Conservation (phyloP, 2,888 invertebrate species). For the Callinectes sapidus region DNA sequence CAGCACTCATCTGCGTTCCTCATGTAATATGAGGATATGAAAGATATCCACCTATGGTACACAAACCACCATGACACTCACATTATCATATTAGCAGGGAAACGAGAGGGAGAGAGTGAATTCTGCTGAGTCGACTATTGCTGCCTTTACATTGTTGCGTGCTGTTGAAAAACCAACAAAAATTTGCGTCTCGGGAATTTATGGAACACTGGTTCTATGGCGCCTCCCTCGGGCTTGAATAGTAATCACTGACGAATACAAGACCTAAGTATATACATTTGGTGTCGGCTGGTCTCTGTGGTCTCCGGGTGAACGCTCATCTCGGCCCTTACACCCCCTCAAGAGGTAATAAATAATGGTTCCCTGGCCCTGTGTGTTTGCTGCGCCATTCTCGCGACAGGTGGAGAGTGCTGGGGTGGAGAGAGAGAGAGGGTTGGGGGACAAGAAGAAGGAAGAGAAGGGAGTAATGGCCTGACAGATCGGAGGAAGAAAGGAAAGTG, state of each 20-base stretch:
- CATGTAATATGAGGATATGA: background rate
- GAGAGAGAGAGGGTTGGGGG: background rate
- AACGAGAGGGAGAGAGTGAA: background rate
- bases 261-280: background rate
- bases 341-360: background rate
- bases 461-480: background rate
- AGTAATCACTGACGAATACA: background rate
- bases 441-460: background rate
- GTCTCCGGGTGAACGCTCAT: background rate
- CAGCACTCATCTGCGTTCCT: background rate
- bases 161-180: background rate
- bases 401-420: background rate
- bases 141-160: background rate
- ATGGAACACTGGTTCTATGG: constrained; percentile 6
- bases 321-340: background rate
- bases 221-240: background rate
- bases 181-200: background rate
- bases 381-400: background rate
- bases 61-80: background rate
- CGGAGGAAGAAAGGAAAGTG: background rate
- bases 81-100: background rate
- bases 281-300: background rate
- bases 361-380: background rate
- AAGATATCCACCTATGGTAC: background rate
- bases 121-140: background rate